Evolutionary conservation across 2,113 vertebrate species (phyloP), one percentile per base, ranked within the genome.

Genomic region (Helogale parvula): DNA sequence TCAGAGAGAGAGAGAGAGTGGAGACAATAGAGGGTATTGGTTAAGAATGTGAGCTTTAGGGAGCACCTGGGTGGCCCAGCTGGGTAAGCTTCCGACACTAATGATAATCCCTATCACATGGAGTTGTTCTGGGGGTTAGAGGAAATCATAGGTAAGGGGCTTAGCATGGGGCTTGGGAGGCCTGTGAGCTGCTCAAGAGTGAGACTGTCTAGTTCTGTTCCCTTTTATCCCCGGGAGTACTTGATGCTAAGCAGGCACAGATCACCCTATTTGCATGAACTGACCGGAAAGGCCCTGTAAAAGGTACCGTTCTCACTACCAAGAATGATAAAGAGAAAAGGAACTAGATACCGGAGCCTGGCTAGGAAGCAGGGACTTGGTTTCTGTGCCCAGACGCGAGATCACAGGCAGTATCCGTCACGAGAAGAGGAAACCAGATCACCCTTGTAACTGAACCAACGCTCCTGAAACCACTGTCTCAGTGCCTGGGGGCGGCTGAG

Each of bases 21-120:
- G 13, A 63, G 12, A 9, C 11, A 66, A 60, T 14, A 50, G 45
- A 90, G n/a, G 65, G 35, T 1, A 2, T 19, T 9, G 2, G 31
- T 60, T 90, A 65, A 68, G 76, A 84, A 90, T 33, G 29, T 63
- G 45, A 21, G 31, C 6, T 80, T 38, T 27, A 50, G 63, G 25
- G 63, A 27, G 29, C 11, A 2, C 63, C 63, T 31, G 29, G 12
- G 63, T 66, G 63, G 63, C 63, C 13, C 63, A 66, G 63, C 12
- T 12, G 3, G 63, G 29, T 66, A 66, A 66, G 5, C 4, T 1
- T 66, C 63, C 12, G 27, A 29, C n/a, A 14, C 45, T n/a, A 9
- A 3, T 0, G 27, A 60, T 2, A 21, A 38, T 45, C n/a, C 19
- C 31, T 69, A 29, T 1, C 0, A 0, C 35, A n/a, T 8, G 7